These are phyloP conservation scores for Pao palembangensis DNA, from an alignment of 2,113 vertebrate species.

Conservation along the genomic window DNA sequence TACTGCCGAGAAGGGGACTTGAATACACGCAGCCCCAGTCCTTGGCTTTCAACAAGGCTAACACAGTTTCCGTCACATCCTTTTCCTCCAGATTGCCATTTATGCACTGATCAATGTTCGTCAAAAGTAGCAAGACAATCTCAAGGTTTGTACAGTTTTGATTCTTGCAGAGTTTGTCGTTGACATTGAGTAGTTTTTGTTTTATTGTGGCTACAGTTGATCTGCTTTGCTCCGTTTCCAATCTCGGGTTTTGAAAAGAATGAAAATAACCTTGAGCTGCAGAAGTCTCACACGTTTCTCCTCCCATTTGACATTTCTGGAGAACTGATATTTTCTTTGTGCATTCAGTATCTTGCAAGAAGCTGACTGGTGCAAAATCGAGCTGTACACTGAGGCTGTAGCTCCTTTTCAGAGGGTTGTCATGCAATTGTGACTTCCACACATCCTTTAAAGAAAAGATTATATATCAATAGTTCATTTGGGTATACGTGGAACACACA, in stretches of 20 bases:
- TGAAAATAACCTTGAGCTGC: conserved; percentile 75
- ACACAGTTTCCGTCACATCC: conserved; percentile 49
- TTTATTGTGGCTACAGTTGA: conserved; percentile 16
- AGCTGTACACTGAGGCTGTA: conserved; percentile 68
- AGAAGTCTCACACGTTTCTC: not conserved
- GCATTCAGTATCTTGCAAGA: not conserved
- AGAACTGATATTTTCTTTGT: conserved; percentile 1
- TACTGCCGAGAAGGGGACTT: conserved; percentile 61
- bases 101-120: conserved; percentile 52
- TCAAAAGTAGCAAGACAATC: conserved; percentile 57
- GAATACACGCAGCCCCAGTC: conserved; percentile 65
- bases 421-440: conserved; percentile 77
- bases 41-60: conserved; percentile 60
- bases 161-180: conserved; percentile 35
- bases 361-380: conserved; percentile 20
- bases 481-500: not conserved
- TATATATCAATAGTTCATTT: not conserved
- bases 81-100: conserved; percentile 57
- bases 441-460: conserved; percentile 61
- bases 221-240: conserved; percentile 16
- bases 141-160: conserved; percentile 37
- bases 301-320: not conserved
- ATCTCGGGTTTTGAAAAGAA: conserved; percentile 15
- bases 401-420: conserved; percentile 60
- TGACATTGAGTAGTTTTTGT: conserved; percentile 53